Evolutionary conservation across 2,797 vertebrate species (phyloP).

Genomic region (Sylvilagus floridanus): DNA sequence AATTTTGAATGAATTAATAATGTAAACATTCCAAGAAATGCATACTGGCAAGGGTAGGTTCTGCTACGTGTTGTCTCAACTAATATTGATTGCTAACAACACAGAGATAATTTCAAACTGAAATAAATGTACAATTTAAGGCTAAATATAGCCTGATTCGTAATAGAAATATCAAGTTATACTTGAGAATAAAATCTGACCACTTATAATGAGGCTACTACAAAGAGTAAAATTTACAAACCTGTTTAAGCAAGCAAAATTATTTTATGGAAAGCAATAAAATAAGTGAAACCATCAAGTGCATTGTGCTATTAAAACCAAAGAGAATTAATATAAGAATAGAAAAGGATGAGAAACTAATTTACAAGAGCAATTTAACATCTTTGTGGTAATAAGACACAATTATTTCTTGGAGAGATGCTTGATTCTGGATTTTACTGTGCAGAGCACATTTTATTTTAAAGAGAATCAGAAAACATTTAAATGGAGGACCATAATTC

Average conservation of each 20-base stretch:
- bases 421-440: slow-evolving; percentile 50
- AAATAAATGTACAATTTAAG: slow-evolving; percentile 9
- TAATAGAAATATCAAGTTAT: background rate
- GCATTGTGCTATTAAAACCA: background rate
- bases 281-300: background rate
- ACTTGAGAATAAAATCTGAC: slow-evolving; percentile 32
- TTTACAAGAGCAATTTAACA: background rate
- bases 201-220: background rate
- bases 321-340: background rate
- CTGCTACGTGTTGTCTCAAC: background rate
- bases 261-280: slow-evolving; percentile 49
- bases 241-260: background rate
- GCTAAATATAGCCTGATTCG: background rate
- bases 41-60: background rate
- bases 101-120: background rate
- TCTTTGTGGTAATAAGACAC: background rate
- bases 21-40: background rate
- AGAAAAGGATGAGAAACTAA: slow-evolving; percentile 2
- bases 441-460: slow-evolving; percentile 15
- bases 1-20: background rate
- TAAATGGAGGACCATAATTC: background rate
- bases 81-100: background rate
- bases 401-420: background rate
- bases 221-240: slow-evolving; percentile 21
- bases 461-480: background rate